Conservation (phyloP, 2,888 invertebrate species). For the Cerceris ruficornis region DNA sequence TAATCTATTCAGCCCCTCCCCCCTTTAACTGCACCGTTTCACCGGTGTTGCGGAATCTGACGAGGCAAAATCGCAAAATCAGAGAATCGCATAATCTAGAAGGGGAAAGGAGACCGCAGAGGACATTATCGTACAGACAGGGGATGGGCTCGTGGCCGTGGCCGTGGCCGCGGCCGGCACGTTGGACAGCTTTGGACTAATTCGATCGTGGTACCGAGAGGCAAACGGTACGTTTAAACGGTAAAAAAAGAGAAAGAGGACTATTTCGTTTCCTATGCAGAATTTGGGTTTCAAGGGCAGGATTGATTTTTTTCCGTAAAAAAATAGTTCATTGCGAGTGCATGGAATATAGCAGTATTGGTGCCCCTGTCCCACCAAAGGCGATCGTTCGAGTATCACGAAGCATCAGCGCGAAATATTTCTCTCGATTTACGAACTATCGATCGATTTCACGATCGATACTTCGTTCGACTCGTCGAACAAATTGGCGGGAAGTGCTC, state of each 20-base stretch:
- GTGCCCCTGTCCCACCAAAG: slow-evolving; percentile 23
- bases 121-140: no score
- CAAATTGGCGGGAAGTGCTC: slow-evolving; percentile 14
- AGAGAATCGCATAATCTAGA: no score
- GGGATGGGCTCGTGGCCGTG: no score
- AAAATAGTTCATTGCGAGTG: slow-evolving; percentile 65
- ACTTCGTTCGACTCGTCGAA: slow-evolving; percentile 7
- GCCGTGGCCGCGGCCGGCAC: no score
- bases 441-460: not conserved
- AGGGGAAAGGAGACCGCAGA: no score
- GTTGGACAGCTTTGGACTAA: no score
- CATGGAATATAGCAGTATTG: slow-evolving; percentile 50
- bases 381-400: slow-evolving; percentile 1
- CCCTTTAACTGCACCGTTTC: no score
- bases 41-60: no score
- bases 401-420: not conserved
- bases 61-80: no score
- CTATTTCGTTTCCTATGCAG: slow-evolving; percentile 27
- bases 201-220: slow-evolving; percentile 31
- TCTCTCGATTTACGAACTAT: no score
- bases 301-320: slow-evolving; percentile 57
- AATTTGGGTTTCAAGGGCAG: slow-evolving; percentile 44
- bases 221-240: slow-evolving; percentile 26
- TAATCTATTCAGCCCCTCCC: no score
- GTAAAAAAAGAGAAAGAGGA: slow-evolving; percentile 9